These are phyloP conservation scores for Calameuta pallipes DNA, from an alignment of 2,888 invertebrate species.

Conservation along the genomic window DNA sequence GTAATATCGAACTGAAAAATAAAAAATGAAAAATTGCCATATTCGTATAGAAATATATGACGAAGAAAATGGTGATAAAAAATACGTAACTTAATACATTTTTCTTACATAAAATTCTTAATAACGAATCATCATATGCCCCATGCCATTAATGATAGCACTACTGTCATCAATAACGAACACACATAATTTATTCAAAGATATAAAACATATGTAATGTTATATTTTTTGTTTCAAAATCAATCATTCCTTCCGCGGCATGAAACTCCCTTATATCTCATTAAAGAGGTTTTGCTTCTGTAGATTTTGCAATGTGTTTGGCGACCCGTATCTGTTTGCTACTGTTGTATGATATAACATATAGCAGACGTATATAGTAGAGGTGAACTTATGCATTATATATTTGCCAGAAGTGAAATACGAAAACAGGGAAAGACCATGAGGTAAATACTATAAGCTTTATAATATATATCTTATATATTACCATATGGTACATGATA, in stretches of 20 bases:
- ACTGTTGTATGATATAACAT: no score
- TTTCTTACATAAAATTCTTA: not conserved
- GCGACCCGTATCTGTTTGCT: not conserved
- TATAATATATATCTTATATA: not conserved
- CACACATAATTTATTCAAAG: no score
- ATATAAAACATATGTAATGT: no score
- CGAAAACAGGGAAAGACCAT: not conserved
- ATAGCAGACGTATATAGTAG: not conserved
- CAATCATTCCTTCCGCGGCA: not conserved
- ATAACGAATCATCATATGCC: not conserved
- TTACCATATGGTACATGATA: not conserved
- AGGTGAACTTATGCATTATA: not conserved
- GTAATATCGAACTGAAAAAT: not conserved
- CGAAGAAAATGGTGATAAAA: no score
- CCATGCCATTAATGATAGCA: no score
- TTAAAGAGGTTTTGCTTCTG: not conserved
- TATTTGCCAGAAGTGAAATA: not conserved
- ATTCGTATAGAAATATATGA: not conserved
- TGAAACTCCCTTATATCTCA: not conserved
- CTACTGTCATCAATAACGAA: no score
- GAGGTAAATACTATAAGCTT: not conserved
- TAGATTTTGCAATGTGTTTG: not conserved
- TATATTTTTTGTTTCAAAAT: not conserved
- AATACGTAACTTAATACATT: not conserved
- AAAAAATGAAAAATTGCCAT: not conserved